Percentiles rank a stretch among this genome's conserved stretches.
Conservation (phyloP, 1,140 invertebrate genomes). For the Aleiodes sp. region DNA sequence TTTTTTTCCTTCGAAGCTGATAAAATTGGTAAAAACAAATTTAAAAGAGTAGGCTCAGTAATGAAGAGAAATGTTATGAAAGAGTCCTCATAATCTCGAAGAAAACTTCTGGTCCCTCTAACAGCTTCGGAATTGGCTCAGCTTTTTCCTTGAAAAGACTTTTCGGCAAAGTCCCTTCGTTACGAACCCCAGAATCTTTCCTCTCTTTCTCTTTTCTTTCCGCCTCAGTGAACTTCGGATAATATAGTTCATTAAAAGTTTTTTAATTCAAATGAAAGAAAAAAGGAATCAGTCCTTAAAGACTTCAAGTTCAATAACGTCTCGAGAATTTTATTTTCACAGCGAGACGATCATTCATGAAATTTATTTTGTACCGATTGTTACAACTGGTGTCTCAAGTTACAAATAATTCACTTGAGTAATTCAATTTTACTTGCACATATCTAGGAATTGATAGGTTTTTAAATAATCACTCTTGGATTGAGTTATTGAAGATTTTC, state of each 20-base stretch:
- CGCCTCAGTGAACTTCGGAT: conserved; percentile 29
- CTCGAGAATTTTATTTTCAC: conserved; percentile 4
- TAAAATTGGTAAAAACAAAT: neutral
- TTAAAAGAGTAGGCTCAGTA: neutral
- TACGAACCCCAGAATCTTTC: conserved; percentile 27
- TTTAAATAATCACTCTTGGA: too few relatives aligned
- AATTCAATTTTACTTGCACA: too few relatives aligned
- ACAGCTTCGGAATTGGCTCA: conserved; percentile 3
- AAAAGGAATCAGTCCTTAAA: neutral
- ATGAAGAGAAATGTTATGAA: neutral
- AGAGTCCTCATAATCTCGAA: neutral
- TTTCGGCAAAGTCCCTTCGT: conserved; percentile 31
- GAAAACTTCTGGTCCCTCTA: neutral
- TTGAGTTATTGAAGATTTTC: too few relatives aligned
- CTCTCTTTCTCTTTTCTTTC: neutral
- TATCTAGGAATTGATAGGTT: too few relatives aligned
- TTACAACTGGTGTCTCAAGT: too few relatives aligned
- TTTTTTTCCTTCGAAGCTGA: too few relatives aligned
- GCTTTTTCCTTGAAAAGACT: conserved; percentile 10
- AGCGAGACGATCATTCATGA: neutral
- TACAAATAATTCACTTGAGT: too few relatives aligned
- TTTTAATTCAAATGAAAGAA: conserved; percentile 18
- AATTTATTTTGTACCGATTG: too few relatives aligned
- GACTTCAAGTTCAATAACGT: neutral
- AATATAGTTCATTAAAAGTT: conserved; percentile 36